Percentiles rank a stretch among this genome's conserved stretches.
These are phyloP conservation scores for Boloria euphrosyne DNA, from an alignment of 2,888 invertebrate species.

Conservation along the genomic window DNA sequence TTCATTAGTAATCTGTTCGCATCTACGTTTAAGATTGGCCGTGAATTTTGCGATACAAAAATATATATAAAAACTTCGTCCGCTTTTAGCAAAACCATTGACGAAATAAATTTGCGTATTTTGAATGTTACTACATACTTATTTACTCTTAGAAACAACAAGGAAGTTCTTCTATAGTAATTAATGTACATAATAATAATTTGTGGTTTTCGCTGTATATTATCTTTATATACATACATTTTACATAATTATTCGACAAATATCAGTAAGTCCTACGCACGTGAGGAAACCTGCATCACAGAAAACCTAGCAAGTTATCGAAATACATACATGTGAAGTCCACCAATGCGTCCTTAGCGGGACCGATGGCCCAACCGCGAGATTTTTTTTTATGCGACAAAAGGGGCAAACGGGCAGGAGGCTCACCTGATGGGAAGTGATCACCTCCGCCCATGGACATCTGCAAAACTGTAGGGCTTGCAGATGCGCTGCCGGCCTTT, in stretches of 20 bases:
- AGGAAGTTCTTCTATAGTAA: not conserved
- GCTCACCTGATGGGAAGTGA: too few species aligned
- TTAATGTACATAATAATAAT: not conserved
- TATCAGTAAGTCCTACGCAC: not conserved
- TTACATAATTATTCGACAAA: not conserved
- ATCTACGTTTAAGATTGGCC: conserved; percentile 22
- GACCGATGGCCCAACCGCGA: too few species aligned
- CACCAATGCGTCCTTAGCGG: too few species aligned
- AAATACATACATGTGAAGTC: too few species aligned
- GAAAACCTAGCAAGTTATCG: too few species aligned
- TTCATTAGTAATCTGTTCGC: conserved; percentile 4
- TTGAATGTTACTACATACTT: conserved; percentile 7
- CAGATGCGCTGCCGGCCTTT: too few species aligned
- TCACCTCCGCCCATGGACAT: too few species aligned
- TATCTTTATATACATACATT: not conserved
- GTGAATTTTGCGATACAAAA: conserved; percentile 24
- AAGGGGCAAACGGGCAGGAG: too few species aligned
- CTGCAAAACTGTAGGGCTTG: too few species aligned
- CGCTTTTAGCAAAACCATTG: not conserved
- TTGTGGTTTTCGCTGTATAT: conserved; percentile 8
- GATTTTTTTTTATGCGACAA: too few species aligned
- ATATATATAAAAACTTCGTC: conserved; percentile 8
- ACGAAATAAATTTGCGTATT: not conserved
- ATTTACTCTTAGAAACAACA: not conserved
- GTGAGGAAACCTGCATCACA: too few species aligned